phyloP scores from a whole-genome alignment of 2,797 vertebrate genomes.

The Pangasius macronema region DNA sequence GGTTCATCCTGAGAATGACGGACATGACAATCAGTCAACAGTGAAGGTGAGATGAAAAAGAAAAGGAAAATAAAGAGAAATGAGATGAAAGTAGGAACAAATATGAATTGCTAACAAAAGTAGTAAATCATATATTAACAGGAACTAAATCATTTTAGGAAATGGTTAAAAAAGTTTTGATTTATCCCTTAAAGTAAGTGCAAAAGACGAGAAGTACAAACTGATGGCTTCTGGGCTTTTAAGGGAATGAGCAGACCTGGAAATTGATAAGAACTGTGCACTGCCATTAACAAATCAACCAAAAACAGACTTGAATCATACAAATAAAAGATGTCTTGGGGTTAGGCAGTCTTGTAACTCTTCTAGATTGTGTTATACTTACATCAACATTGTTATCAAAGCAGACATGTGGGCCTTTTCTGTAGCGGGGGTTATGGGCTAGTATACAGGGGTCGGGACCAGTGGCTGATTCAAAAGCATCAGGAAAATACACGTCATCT shows the following conservation, averaged over 20 bases:
- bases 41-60: constrained; percentile 67
- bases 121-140: background rate
- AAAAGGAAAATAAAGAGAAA: constrained; percentile 66
- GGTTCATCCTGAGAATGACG: constrained; percentile 87
- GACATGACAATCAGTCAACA: constrained; percentile 79
- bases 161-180: background rate
- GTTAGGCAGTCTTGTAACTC: background rate
- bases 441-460: constrained; percentile 94
- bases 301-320: background rate
- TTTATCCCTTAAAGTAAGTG: background rate
- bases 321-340: background rate
- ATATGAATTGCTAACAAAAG: background rate
- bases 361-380: constrained; percentile 65
- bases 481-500: constrained; percentile 45
- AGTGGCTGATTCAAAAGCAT: constrained; percentile 78
- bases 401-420: constrained; percentile 94
- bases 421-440: constrained; percentile 93
- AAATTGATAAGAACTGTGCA: background rate
- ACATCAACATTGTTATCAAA: constrained; percentile 92
- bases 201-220: constrained; percentile 18
- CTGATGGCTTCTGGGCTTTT: background rate
- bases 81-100: constrained; percentile 24
- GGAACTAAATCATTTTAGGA: background rate
- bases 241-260: constrained; percentile 8
- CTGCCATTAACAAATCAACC: background rate